These are phyloP conservation scores for Tyrophagus putrescentiae DNA, from an alignment of 1,140 invertebrate genomes.

Conservation along the genomic window DNA sequence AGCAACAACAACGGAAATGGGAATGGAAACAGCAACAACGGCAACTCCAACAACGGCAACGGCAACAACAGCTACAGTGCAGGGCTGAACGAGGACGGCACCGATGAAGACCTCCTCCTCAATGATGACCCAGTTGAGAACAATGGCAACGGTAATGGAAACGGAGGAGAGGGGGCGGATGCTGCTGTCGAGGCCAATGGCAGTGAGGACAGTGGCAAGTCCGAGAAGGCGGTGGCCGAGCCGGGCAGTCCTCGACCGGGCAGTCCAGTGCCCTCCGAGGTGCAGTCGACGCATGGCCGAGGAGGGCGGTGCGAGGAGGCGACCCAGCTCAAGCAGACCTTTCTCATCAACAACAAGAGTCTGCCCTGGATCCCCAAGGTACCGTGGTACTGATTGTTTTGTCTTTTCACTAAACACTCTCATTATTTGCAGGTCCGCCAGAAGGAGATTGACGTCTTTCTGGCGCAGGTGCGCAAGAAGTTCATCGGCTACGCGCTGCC, in stretches of 20 bases:
- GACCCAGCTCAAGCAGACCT: conserved; percentile 26
- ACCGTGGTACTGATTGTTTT: too few relatives aligned
- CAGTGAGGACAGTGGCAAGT: too few relatives aligned
- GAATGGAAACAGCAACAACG: conserved; percentile 4
- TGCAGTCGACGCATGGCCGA: conserved; percentile 33
- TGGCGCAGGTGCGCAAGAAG: conserved; percentile 77
- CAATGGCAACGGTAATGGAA: not conserved
- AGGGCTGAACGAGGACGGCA: too few relatives aligned
- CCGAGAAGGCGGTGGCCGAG: too few relatives aligned
- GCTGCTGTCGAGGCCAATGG: too few relatives aligned
- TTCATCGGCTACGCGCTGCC: conserved; percentile 83
- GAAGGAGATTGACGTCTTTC: conserved; percentile 76
- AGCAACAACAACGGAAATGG: not conserved
- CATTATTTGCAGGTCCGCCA: too few relatives aligned
- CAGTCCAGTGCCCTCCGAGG: conserved; percentile 25
- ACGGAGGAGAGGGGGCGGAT: not conserved
- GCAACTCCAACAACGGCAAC: too few relatives aligned
- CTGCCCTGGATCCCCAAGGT: conserved; percentile 91
- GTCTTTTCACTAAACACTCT: too few relatives aligned
- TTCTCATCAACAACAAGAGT: conserved; percentile 29
- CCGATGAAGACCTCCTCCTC: conserved; percentile 8
- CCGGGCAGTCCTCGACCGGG: conserved; percentile 27
- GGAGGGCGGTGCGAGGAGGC: conserved; percentile 33
- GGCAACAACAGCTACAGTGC: too few relatives aligned
- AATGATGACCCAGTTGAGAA: conserved; percentile 10